Evolutionary conservation across 2,113 vertebrate species (phyloP), one percentile per base, ranked within the genome.

Genomic region (Oncorhynchus gorbuscha): DNA sequence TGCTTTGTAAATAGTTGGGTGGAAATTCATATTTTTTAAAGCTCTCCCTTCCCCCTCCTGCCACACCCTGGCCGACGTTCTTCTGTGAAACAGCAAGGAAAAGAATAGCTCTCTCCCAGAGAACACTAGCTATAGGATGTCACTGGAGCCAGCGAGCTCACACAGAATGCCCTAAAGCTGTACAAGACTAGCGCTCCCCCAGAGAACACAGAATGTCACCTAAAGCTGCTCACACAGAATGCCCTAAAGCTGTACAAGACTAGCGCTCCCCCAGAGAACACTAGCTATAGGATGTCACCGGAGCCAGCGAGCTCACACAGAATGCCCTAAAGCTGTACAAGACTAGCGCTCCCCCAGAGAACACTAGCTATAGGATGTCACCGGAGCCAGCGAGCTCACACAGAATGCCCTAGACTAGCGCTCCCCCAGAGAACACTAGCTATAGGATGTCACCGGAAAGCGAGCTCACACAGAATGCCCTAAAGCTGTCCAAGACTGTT

Each of bases 11-110:
- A 55, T 66, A 79, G 65, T 39, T 72, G 4, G 7, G 39, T 65
- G 77, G 48, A 81, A 87, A 87, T 76, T 86, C 26, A 74, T 68
- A 86, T 82, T 86, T 84, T 9, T 9, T 32, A 70, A 75, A n/a
- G 73, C 74, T 79, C 62, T 79, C 78, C 80, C 75, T 81, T 83
- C 74, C 83, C 88, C 81, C 68, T 79, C 62, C 61, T 84, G 92
- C 92, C 93, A 93, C 93, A 94, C 93, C 93, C 92, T 88, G 84
- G 62, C 74, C 76, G 72, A 83, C 75, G 16, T 45, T 81, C 49
- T 69, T 82, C 24, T 76, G 76, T 12, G 12, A 7, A 32, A 74
- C 24, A 73, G 32, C 73, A n/a, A 48, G 32, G 13, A 26, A 76
- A 16, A 49, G 70, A 62, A 68, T 77, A 70, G 35, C 69, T 69